Percentiles rank a stretch among this genome's conserved stretches.
Evolutionary conservation across 2,797 vertebrate genomes (phyloP).

Genomic region (Coilia nasus): DNA sequence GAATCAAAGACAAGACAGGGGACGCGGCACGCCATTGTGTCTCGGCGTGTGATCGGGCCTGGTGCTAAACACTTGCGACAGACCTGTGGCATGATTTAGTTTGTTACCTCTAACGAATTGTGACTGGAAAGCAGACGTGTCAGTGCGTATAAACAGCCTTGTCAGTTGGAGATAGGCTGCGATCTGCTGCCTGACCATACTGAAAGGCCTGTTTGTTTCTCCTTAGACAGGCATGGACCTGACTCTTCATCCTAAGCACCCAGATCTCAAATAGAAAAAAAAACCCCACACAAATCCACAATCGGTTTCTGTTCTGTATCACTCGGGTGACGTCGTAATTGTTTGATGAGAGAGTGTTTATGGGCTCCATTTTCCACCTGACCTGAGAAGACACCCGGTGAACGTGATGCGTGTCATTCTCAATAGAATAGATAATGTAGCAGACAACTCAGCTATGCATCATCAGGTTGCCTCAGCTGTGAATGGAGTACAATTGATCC

Average conservation of each 20-base stretch:
- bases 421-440: background rate
- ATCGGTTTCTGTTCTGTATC: background rate
- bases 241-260: background rate
- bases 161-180: background rate
- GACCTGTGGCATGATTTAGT: conserved; percentile 9
- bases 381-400: background rate
- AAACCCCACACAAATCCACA: background rate
- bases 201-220: background rate
- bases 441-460: background rate
- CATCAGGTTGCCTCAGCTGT: background rate
- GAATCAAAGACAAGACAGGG: background rate
- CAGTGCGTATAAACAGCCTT: conserved; percentile 5
- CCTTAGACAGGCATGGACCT: background rate
- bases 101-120: background rate
- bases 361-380: background rate
- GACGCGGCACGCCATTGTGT: background rate
- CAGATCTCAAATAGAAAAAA: background rate
- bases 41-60: background rate
- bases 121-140: background rate
- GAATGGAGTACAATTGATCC: background rate
- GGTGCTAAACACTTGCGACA: background rate
- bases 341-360: background rate
- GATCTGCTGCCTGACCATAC: background rate
- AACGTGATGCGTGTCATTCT: background rate
- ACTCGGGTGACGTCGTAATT: background rate